Percentiles rank a stretch among this genome's conserved stretches.
Evolutionary conservation across 2,888 invertebrate genomes (phyloP).

Genomic region (Coronaproctus castanopsis): DNA sequence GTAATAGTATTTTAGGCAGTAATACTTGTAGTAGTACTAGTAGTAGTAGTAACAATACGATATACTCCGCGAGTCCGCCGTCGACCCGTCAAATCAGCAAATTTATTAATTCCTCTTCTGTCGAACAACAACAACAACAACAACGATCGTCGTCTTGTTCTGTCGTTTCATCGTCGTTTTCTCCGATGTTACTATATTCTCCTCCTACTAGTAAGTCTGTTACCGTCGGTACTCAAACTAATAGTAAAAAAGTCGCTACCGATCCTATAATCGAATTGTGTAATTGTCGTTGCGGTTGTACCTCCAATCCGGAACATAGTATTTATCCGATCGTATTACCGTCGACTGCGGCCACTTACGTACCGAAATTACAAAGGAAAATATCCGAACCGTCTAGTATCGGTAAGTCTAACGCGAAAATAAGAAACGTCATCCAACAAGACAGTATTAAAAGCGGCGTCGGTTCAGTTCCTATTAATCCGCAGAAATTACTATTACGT

Average conservation of each 20-base stretch:
- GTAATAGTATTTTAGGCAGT: no score
- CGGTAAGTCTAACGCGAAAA: neutral
- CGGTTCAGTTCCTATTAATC: neutral
- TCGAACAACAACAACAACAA: no score
- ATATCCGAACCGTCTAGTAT: slow-evolving; percentile 5
- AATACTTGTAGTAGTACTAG: neutral
- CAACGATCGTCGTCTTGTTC: neutral
- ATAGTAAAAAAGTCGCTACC: no score
- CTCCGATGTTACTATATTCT: neutral
- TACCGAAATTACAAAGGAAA: slow-evolving; percentile 2
- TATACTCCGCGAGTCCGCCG: slow-evolving; percentile 9
- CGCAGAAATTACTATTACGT: neutral
- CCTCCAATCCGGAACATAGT: neutral
- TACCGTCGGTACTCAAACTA: neutral
- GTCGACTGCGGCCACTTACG: no score
- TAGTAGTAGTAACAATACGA: neutral
- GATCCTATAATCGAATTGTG: no score
- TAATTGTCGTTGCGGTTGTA: neutral
- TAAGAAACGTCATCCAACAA: neutral
- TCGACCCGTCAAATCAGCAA: neutral
- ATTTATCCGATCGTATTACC: neutral
- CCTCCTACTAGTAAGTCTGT: neutral
- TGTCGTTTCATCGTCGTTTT: neutral
- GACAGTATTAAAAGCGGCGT: neutral
- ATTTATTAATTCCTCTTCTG: neutral